Percentiles rank a stretch among this genome's conserved stretches.
These are phyloP conservation scores for Propithecus deckenii DNA, from an alignment of 2,797 vertebrate genomes.

Conservation along the genomic window DNA sequence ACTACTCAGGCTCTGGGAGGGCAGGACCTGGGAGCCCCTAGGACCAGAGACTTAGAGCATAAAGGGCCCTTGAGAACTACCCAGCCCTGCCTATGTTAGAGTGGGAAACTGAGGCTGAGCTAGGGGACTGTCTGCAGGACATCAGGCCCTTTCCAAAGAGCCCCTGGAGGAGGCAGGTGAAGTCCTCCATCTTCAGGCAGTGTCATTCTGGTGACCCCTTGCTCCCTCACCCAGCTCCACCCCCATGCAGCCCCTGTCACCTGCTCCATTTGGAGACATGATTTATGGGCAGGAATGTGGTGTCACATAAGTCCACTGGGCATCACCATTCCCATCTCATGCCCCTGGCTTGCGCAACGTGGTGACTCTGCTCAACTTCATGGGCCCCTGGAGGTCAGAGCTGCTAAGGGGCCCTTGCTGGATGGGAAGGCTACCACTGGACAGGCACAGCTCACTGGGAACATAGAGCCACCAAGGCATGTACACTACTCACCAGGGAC, in stretches of 20 bases:
- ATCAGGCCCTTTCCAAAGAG: background rate
- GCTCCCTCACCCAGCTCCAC: background rate
- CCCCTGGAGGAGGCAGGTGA: background rate
- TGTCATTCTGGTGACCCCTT: background rate
- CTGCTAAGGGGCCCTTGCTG: background rate
- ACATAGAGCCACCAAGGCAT: background rate
- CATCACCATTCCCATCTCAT: background rate
- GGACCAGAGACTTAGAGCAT: background rate
- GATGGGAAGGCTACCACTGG: background rate
- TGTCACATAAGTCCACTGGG: background rate
- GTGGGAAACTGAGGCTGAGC: background rate
- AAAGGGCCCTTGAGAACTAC: background rate
- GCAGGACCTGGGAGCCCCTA: background rate
- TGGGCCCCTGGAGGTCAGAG: background rate
- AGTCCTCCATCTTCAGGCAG: background rate
- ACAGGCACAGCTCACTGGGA: background rate
- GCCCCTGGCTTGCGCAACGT: background rate
- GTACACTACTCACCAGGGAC: background rate
- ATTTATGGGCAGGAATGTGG: background rate
- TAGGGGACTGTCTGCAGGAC: background rate
- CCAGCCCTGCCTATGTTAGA: background rate
- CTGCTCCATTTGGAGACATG: background rate
- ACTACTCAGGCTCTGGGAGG: background rate
- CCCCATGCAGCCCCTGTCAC: background rate
- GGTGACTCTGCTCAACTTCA: background rate